Evolutionary conservation across 2,113 vertebrate genomes (phyloP).

Genomic region (Dipodomys stephensi): DNA sequence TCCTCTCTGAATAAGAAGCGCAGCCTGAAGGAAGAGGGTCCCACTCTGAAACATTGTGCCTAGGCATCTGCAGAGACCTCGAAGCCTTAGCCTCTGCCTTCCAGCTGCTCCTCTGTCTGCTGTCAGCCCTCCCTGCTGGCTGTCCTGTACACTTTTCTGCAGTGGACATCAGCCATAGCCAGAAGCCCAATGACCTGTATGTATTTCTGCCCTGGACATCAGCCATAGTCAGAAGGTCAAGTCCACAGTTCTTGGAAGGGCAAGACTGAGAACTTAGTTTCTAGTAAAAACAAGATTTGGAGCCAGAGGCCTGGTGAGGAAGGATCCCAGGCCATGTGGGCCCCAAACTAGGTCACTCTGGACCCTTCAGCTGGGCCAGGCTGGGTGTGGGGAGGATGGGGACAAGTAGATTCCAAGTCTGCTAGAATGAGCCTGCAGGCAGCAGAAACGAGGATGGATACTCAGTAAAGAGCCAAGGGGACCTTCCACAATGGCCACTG

Average conservation of each 20-base stretch:
- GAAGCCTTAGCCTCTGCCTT: not conserved
- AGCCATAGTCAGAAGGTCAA: not conserved
- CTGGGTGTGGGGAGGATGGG: not conserved
- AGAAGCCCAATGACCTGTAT: not conserved
- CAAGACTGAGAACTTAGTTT: not conserved
- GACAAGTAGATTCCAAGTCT: not conserved
- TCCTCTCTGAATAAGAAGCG: not conserved
- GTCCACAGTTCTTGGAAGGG: not conserved
- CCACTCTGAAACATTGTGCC: not conserved
- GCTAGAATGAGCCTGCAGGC: not conserved
- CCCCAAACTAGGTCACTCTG: fast-evolving
- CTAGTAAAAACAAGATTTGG: no score
- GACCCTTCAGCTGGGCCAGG: not conserved
- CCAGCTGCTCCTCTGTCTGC: not conserved
- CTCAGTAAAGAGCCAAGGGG: not conserved
- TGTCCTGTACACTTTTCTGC: no score
- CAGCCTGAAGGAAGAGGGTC: not conserved
- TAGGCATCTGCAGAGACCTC: not conserved
- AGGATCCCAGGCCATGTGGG: not conserved
- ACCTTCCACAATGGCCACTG: not conserved
- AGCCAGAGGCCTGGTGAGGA: no score
- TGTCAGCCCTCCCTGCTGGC: not conserved
- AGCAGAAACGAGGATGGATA: not conserved
- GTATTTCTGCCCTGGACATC: not conserved
- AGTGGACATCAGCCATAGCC: no score